Base-by-base conservation (phyloP, 1,140 invertebrate species). In the Bombus waltoni region DNA sequence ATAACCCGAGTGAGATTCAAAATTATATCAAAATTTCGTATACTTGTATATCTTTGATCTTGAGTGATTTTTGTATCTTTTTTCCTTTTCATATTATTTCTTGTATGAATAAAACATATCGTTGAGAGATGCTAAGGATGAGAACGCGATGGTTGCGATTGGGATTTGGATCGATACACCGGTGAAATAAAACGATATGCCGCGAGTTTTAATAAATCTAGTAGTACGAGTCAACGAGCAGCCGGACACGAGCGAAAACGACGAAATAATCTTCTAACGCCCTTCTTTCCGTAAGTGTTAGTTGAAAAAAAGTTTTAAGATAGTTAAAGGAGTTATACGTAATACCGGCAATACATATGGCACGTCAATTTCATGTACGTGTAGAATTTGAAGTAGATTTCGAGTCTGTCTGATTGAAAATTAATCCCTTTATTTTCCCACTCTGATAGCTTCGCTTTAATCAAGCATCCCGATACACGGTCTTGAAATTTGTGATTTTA, bases 401-500 rank as follows among this genome's bases (percentile, higher is more conserved):
- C 68, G 35, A 25, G 35, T 70, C 68, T 40, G 68, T 22, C 22
- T 28, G 68, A 40, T 70, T 18, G 68, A 70, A 40, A 70, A 70
- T 70, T 70, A 40, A 70, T 70, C 68, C 35, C 68, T 70, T 10
- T 70, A 70, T 70, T 70, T 70, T 70, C 35, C 38, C 38, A 70
- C 40, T 70, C 35, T 70, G 22, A 70, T 40, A 70, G 68, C 22
- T 70, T 40, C 68, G 35, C 15, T 70, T 70, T 70, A 70, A 70
- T 70, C 68, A 40, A 70, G n/a, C 35, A 38, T 70, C 8, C 22
- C 35, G 62, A 28, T 53, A 28, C 40, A n/a, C 62, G 25, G 28
- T 47, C 25, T 13, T n/a, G 0, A 22, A 28, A 32, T 38, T 32
- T 38, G 42, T 25, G 15, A 38, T 42, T 42, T 11, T 70, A 28